A percentile compares a stretch with the other conserved stretches of the same genome.
Evolutionary conservation across 1,140 invertebrate species (phyloP).

Genomic region (Drosophila bocqueti): DNA sequence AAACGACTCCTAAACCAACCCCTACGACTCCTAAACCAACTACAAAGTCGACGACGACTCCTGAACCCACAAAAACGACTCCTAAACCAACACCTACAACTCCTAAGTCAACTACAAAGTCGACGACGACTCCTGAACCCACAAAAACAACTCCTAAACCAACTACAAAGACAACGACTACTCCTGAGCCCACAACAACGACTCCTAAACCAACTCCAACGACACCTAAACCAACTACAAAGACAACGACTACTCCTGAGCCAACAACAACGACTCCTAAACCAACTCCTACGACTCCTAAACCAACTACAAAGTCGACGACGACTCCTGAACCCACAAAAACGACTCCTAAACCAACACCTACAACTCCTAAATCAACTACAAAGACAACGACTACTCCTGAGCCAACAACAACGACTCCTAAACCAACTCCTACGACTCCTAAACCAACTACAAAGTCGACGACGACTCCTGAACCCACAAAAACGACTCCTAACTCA

Average conservation of each 20-base stretch:
- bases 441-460: neutral
- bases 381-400: too few relatives aligned
- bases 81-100: neutral
- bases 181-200: neutral
- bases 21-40: too few relatives aligned
- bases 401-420: too few relatives aligned
- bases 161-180: neutral
- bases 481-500: slow-evolving; percentile 8
- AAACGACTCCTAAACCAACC: neutral
- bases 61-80: slow-evolving; percentile 8
- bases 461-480: neutral
- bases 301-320: neutral
- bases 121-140: slow-evolving; percentile 63
- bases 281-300: too few relatives aligned
- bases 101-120: neutral
- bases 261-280: neutral
- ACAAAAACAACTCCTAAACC: slow-evolving; percentile 11
- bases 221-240: neutral
- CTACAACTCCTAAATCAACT: slow-evolving; percentile 1
- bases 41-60: neutral
- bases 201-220: neutral
- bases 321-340: neutral
- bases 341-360: neutral
- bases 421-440: slow-evolving; percentile 8
- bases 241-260: neutral